Evolutionary conservation across 2,113 vertebrate genomes (phyloP).

Genomic region (Melospiza melodia): DNA sequence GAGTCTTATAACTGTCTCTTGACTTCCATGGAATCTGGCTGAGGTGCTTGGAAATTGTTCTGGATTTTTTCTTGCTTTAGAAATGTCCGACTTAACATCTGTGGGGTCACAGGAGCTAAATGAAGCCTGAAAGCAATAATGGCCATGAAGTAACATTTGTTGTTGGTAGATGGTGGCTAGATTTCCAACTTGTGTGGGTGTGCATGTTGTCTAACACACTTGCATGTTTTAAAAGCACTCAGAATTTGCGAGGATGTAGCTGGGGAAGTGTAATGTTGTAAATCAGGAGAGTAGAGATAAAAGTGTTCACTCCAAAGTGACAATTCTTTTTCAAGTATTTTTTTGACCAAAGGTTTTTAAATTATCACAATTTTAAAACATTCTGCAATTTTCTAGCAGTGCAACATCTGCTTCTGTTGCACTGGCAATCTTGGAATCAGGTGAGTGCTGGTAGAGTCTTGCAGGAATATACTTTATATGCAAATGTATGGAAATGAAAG

Average conservation of each 20-base stretch:
- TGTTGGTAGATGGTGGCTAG: neutral
- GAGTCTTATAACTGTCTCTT: neutral
- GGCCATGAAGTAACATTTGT: neutral
- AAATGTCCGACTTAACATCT: slow-evolving; percentile 1
- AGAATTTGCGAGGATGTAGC: neutral
- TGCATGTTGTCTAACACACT: neutral
- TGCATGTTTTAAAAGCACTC: neutral
- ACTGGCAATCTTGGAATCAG: neutral
- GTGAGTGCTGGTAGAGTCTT: neutral
- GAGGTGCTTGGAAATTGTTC: neutral
- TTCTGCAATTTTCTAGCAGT: neutral
- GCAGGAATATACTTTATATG: neutral
- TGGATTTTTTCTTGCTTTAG: neutral
- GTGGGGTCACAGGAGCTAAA: neutral
- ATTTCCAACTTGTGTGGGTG: neutral
- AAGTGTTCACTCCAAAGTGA: neutral
- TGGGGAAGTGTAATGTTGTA: neutral
- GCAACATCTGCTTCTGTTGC: neutral
- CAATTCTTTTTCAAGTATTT: neutral
- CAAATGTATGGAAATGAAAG: neutral
- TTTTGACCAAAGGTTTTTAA: neutral
- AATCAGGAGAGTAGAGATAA: neutral
- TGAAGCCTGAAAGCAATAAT: neutral
- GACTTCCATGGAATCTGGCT: slow-evolving; percentile 11
- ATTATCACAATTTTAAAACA: neutral